Percentiles rank a stretch among this genome's conserved stretches.
Evolutionary conservation across 2,888 invertebrate genomes (phyloP).

Genomic region (Tiliacea citrago): DNA sequence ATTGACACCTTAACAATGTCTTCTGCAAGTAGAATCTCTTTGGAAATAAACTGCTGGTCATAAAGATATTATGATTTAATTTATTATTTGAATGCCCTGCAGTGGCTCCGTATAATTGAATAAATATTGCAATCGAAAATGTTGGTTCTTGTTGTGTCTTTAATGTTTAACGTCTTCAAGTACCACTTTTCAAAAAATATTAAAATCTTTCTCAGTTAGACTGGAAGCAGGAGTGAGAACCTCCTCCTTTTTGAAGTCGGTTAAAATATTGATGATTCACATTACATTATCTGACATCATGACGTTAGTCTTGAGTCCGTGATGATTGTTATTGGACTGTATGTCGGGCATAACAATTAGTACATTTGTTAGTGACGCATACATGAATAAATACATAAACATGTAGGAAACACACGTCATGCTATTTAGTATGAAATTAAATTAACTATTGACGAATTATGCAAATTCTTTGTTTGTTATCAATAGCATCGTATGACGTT

Average conservation of each 20-base stretch:
- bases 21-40: neutral
- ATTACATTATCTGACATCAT: neutral
- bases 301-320: constrained; percentile 2
- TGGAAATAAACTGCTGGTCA: neutral
- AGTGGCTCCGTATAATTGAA: neutral
- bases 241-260: too few relatives aligned
- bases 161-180: neutral
- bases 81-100: neutral
- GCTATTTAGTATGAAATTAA: constrained; percentile 4
- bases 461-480: constrained; percentile 34
- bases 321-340: constrained; percentile 24
- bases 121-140: neutral
- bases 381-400: neutral
- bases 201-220: neutral
- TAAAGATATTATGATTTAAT: neutral
- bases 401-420: constrained; percentile 17
- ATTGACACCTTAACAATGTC: neutral
- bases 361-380: constrained; percentile 29
- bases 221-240: neutral
- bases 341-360: constrained; percentile 16
- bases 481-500: constrained; percentile 4
- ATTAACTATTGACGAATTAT: neutral
- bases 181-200: neutral
- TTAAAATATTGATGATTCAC: constrained; percentile 28
- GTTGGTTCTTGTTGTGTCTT: neutral